Evolutionary conservation across 2,113 vertebrate species (phyloP).

Genomic region (Diadophis punctatus): DNA sequence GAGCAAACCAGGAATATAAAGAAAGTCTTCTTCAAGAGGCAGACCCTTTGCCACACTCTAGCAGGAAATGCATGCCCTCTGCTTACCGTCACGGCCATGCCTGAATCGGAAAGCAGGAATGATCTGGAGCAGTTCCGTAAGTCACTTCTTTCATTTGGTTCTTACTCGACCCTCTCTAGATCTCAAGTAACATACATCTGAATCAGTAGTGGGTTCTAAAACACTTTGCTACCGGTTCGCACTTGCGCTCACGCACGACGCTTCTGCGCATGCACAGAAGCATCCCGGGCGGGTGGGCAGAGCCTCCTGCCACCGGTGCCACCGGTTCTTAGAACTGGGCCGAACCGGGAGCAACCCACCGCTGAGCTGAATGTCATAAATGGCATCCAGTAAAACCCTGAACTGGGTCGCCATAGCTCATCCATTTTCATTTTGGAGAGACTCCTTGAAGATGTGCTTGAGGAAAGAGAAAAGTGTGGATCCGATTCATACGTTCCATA

Average conservation of each 20-base stretch:
- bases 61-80: conserved; percentile 84
- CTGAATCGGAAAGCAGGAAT: conserved; percentile 65
- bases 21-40: conserved; percentile 80
- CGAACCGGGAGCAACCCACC: no score
- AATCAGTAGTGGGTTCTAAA: no score
- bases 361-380: not conserved
- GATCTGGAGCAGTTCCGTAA: conserved; percentile 84
- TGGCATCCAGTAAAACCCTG: not conserved
- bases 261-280: no score
- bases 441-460: not conserved
- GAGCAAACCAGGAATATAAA: conserved; percentile 68
- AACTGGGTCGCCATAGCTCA: not conserved
- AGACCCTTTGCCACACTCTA: conserved; percentile 78
- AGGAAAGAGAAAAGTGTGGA: not conserved
- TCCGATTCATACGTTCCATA: not conserved
- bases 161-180: not conserved
- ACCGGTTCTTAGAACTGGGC: no score
- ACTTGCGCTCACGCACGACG: no score
- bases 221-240: no score
- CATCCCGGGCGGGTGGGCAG: no score
- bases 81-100: conserved; percentile 88
- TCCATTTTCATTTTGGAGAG: not conserved
- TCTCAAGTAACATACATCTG: not conserved
- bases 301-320: no score
- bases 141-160: conserved; percentile 49